Base-by-base conservation (phyloP, 2,888 invertebrate genomes). In the Sphaerophoria rueppellii region DNA sequence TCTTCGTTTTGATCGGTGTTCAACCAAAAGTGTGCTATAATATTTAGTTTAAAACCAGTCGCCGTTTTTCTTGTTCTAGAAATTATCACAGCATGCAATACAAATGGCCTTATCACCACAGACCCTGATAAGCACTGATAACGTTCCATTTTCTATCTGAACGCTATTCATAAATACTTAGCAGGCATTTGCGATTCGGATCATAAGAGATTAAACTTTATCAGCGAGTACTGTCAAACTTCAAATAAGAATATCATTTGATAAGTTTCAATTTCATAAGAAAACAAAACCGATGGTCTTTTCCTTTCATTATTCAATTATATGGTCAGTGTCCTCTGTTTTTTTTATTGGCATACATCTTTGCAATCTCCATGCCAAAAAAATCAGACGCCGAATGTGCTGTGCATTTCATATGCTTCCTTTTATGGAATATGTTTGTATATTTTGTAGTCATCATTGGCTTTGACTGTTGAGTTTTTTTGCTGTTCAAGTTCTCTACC, bases 321-420 rank as follows among this genome's bases (percentile, higher is more conserved):
- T 61, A 40, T 79, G 74, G 74, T 75, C 79, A 83, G n/a, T 83
- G 74, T 65, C 72, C 75, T 74, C 57, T 58, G 54, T 58, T 63
- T 54, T 73, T 46, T 24, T 50, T 57, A 57, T 54, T 73, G 55
- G 35, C 55, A 63, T 50, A 61, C 69, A 74, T 78, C 52, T 54
- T 50, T 40, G 24, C 52, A 52, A 14, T 40, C 12, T 57, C 43
- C 52, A 50, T n/a, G 16, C 52, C 46, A 63, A 48, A 57, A 80
- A 71, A 7, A 16, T n/a, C 4, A 9, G 11, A 55, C 11, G 32
- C 35, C 48, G 55, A 9, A 9, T 4, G 11, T 43, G 9, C 2
- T 55, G 14, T 60, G 24, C 6, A 55, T 9, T 12, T 2, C 6
- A 14, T 9, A 50, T 52, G 43, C 12, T 75, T 72, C 67, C 71